Base-by-base conservation (phyloP, 2,888 invertebrate genomes). In the Hermaeophaga mercurialis region DNA sequence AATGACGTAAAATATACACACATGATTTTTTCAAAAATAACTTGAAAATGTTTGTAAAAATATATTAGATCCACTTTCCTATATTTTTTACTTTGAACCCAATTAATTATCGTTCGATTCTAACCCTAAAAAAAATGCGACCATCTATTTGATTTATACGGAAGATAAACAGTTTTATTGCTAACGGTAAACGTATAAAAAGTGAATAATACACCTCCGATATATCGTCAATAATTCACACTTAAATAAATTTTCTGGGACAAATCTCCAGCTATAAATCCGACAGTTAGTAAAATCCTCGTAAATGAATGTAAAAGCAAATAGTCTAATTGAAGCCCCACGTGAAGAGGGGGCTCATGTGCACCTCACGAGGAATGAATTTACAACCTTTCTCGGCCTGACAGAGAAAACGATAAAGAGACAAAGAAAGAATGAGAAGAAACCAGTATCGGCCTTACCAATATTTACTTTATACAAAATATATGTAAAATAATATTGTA, bases 231-330 rank as follows among this genome's bases (percentile, higher is more conserved):
- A 74, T 74, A 75, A 72, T 74, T 75, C 72, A 72, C 73, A 72
- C 71, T 70, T 72, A 69, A 69, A 75, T 75, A 73, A 72, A 73
- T 75, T 71, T 68, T 66, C 70, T 62, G 65, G 68, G 73, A 72
- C 73, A 75, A 75, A 75, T 75, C 74, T 75, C 63, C 54, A 62
- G 70, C 73, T 70, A 76, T 77, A 76, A 76, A 76, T 76, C 72
- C 69, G 72, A 70, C 75, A 74, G 76, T 76, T 75, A 73, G 75
- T 75, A 75, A 76, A 76, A 77, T 76, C 76, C 76, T 74, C 74
- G 70, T 72, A 70, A 75, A 75, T 73, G 74, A 75, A 75, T 75
- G 74, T 70, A 75, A 75, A 75, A 74, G 75, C 76, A 75, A 76
- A 77, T 75, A 75, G 75, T 76, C 76, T 76, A 77, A 76, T 75